Percentiles rank a stretch among this genome's conserved stretches.
Conservation (phyloP, 2,797 vertebrate species). For the Enteromius afrohamiltoni region DNA sequence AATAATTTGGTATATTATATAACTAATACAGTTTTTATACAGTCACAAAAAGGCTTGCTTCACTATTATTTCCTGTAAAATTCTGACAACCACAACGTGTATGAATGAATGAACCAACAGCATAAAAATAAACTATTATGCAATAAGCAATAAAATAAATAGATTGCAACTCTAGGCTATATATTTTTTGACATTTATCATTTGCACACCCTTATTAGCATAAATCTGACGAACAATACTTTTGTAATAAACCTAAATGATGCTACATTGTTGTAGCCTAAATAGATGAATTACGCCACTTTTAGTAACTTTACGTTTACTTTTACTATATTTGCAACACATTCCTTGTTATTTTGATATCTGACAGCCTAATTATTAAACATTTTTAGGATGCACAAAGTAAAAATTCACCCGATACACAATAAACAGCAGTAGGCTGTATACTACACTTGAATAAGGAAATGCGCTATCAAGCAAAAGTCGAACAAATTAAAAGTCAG, state of each 20-base stretch:
- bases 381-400: not conserved
- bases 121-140: too few species aligned
- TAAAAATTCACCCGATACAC: not conserved
- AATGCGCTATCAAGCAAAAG: constrained; percentile 48
- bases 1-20: not conserved
- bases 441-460: constrained; percentile 52
- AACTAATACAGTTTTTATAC: not conserved
- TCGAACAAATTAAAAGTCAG: constrained; percentile 61
- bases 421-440: not conserved
- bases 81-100: not conserved
- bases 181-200: not conserved
- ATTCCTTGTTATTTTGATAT: not conserved
- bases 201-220: not conserved
- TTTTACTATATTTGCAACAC: not conserved
- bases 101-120: not conserved
- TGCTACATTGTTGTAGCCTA: not conserved
- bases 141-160: too few species aligned
- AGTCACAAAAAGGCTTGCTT: not conserved
- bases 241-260: not conserved
- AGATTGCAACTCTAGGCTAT: too few species aligned
- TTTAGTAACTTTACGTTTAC: not conserved
- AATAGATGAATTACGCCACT: not conserved
- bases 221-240: not conserved
- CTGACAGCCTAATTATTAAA: too few species aligned
- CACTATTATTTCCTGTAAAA: not conserved